phyloP scores from a whole-genome alignment of 2,888 invertebrate genomes.

The Limnephilus lunatus region DNA sequence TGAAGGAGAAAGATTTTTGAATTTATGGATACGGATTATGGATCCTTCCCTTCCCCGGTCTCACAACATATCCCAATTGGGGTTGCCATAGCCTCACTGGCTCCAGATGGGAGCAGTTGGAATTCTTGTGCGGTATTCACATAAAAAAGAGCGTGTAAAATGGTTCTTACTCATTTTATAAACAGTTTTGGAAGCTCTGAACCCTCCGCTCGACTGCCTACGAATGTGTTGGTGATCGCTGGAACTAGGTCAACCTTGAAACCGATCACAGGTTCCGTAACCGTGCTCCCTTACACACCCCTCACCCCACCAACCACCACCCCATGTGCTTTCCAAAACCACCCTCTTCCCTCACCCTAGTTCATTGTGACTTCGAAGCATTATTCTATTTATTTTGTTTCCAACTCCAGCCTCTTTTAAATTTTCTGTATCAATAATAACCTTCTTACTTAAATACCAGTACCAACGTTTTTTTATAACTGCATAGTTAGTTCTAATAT shows the following conservation, averaged over 20 bases:
- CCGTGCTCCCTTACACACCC: constrained; percentile 28
- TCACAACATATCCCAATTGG: too few species aligned
- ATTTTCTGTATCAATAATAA: not conserved
- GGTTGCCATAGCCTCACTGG: too few species aligned
- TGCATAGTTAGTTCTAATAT: too few species aligned
- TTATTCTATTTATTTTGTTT: not conserved
- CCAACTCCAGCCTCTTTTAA: too few species aligned
- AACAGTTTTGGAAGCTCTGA: not conserved
- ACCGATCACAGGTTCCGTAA: constrained; percentile 59
- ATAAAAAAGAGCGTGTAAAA: too few species aligned
- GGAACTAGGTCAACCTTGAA: constrained; percentile 65
- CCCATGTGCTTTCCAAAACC: not conserved
- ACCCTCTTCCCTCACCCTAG: not conserved
- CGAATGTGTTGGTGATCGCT: constrained; percentile 53
- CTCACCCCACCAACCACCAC: not conserved
- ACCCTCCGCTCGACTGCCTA: not conserved
- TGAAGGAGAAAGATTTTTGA: too few species aligned
- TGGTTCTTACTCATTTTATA: not conserved
- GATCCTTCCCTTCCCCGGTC: too few species aligned
- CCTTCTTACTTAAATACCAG: too few species aligned
- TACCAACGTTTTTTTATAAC: too few species aligned
- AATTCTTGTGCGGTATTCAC: too few species aligned
- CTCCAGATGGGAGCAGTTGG: too few species aligned
- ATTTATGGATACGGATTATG: too few species aligned
- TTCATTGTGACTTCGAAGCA: not conserved